Evolutionary conservation across 2,113 vertebrate species (phyloP).

Genomic region (Hemiscyllium ocellatum): DNA sequence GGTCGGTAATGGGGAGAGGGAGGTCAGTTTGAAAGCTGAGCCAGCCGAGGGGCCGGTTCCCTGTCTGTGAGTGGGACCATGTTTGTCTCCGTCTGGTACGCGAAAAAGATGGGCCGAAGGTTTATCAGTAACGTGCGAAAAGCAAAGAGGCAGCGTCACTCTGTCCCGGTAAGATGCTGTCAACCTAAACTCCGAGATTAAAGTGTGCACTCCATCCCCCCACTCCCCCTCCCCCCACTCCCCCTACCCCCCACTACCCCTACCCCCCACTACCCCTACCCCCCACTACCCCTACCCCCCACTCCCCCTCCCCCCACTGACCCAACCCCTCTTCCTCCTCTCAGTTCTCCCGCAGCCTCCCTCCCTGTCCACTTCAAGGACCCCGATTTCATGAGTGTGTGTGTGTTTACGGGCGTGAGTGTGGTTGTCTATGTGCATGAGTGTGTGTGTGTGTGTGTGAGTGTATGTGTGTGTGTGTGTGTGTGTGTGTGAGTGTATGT

Average conservation of each 20-base stretch:
- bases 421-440: too few species aligned
- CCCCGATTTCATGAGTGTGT: neutral
- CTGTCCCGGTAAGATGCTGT: constrained; percentile 51
- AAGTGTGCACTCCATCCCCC: too few species aligned
- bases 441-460: too few species aligned
- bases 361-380: neutral
- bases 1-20: neutral
- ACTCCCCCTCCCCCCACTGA: too few species aligned
- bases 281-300: too few species aligned
- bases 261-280: too few species aligned
- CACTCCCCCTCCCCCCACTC: too few species aligned
- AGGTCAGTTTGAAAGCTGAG: neutral
- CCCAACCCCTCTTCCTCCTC: too few species aligned
- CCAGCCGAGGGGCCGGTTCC: neutral
- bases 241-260: too few species aligned
- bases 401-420: too few species aligned
- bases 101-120: constrained; percentile 63
- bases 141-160: constrained; percentile 61
- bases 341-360: neutral
- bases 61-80: constrained; percentile 41
- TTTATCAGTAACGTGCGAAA: constrained; percentile 64
- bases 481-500: too few species aligned
- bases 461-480: too few species aligned
- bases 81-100: constrained; percentile 71
- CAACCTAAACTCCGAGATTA: neutral